A percentile compares a stretch with the other conserved stretches of the same genome.
phyloP scores from a whole-genome alignment of 2,888 invertebrate species.

The Drosophila mettleri region DNA sequence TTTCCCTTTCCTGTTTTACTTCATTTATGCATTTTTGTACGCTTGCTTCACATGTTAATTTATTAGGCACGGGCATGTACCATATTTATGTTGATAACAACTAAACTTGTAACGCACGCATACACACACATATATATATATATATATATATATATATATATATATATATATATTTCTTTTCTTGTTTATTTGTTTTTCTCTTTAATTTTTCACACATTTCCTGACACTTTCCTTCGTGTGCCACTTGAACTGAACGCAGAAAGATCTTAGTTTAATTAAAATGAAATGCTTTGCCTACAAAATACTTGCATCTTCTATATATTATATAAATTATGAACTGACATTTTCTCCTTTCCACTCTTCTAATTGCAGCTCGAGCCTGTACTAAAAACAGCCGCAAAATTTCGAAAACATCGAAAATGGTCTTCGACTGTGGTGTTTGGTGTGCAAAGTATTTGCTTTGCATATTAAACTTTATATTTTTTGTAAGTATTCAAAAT shows the following conservation, averaged over 20 bases:
- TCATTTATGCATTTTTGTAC: conserved; percentile 50
- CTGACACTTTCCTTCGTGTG: conserved; percentile 57
- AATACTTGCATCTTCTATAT: neutral
- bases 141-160: conserved; percentile 20
- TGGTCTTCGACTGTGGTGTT: conserved; percentile 87
- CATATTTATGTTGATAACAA: conserved; percentile 52
- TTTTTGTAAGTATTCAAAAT: conserved; percentile 88
- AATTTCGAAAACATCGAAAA: conserved; percentile 80
- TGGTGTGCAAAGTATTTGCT: conserved; percentile 90
- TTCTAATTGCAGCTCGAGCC: conserved; percentile 53
- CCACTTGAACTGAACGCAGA: conserved; percentile 57
- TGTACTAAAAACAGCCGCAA: conserved; percentile 64
- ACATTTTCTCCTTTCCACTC: conserved; percentile 7
- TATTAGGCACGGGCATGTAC: conserved; percentile 67
- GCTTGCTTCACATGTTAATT: conserved; percentile 71
- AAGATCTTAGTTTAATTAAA: conserved; percentile 57
- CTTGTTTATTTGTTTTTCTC: conserved; percentile 36
- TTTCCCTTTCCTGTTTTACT: conserved; percentile 28
- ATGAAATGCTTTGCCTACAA: conserved; percentile 6
- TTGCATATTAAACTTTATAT: conserved; percentile 90
- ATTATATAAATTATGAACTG: conserved; percentile 9
- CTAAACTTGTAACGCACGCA: conserved; percentile 36
- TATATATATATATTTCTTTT: too few species aligned
- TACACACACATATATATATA: conserved; percentile 1
- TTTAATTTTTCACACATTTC: conserved; percentile 33